Evolutionary conservation across 1,140 invertebrate species (phyloP).

Genomic region (Stegodyphus dumicola): DNA sequence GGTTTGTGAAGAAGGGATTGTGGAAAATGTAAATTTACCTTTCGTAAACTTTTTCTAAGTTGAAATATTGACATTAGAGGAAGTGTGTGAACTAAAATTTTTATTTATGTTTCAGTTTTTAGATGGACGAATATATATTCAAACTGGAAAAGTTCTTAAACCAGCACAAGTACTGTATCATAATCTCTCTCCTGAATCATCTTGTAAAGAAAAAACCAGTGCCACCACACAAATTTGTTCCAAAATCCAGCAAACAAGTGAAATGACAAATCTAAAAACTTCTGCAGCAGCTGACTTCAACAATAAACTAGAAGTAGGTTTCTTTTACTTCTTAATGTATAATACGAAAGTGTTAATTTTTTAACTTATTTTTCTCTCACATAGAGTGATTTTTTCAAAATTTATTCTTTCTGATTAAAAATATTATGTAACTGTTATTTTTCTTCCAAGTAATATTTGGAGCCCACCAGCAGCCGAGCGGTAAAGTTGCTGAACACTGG

Average conservation of each 20-base stretch:
- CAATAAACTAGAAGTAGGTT: neutral
- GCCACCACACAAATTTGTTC: neutral
- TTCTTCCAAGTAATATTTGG: too few species aligned
- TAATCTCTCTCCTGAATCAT: neutral
- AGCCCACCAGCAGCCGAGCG: too few species aligned
- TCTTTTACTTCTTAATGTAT: neutral
- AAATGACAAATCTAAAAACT: neutral
- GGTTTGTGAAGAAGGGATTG: too few species aligned
- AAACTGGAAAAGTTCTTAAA: constrained; percentile 76
- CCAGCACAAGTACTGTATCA: constrained; percentile 75
- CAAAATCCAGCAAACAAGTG: neutral
- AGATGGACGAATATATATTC: constrained; percentile 79
- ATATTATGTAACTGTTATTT: too few species aligned
- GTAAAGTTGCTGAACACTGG: too few species aligned
- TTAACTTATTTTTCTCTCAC: too few species aligned
- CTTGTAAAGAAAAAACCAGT: neutral
- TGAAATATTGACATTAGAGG: too few species aligned
- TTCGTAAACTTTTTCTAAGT: too few species aligned
- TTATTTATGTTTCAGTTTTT: constrained; percentile 72
- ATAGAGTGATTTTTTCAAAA: too few species aligned
- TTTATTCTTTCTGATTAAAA: too few species aligned
- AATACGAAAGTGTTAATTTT: too few species aligned
- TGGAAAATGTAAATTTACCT: too few species aligned
- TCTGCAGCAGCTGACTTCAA: neutral
- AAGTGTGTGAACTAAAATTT: neutral